phyloP scores from a whole-genome alignment of 1,140 invertebrate genomes.

The Apis florea region DNA sequence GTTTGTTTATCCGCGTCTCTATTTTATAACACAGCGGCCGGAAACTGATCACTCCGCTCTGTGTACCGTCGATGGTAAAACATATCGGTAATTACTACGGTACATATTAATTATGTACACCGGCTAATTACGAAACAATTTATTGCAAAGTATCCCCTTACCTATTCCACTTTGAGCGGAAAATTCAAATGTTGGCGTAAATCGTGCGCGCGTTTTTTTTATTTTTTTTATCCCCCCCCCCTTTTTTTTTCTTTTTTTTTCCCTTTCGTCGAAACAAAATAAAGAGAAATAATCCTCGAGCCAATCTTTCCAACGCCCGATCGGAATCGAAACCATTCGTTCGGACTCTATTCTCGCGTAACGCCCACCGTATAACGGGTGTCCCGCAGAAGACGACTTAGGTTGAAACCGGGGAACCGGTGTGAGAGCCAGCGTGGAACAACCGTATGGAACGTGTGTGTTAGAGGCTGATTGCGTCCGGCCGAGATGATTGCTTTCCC shows the following conservation, averaged over 20 bases:
- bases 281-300: neutral
- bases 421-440: constrained; percentile 34
- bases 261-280: too few species aligned
- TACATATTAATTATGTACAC: neutral
- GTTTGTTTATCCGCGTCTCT: neutral
- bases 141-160: neutral
- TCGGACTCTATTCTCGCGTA: constrained; percentile 14
- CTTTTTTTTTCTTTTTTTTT: too few species aligned
- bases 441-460: constrained; percentile 40
- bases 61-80: neutral
- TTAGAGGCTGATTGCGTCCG: constrained; percentile 71
- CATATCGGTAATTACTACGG: neutral
- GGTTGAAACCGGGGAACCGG: constrained; percentile 22
- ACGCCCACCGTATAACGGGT: constrained; percentile 54
- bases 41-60: neutral
- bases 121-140: neutral
- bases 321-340: neutral
- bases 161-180: too few species aligned
- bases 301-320: neutral
- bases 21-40: neutral
- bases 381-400: constrained; percentile 60
- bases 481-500: constrained; percentile 75
- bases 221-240: too few species aligned
- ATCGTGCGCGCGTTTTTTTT: too few species aligned
- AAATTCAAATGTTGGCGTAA: too few species aligned